Evolutionary conservation across 1,140 invertebrate species (phyloP).

Genomic region (Drosophila sechellia): DNA sequence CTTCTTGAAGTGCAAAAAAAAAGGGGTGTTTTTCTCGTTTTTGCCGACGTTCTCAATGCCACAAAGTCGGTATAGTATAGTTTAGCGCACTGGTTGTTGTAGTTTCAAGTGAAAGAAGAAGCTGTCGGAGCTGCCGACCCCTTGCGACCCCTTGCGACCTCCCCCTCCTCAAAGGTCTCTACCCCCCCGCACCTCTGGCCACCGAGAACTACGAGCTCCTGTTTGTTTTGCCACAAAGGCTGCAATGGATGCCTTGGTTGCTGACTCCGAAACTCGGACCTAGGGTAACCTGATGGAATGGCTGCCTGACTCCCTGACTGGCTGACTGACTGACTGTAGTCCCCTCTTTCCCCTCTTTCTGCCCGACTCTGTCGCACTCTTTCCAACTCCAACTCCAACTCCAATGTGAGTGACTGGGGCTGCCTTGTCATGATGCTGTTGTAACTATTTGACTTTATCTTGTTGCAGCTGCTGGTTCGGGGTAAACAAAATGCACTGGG

Average conservation of each 20-base stretch:
- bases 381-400: neutral
- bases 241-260: conserved; percentile 32
- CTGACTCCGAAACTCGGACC: conserved; percentile 27
- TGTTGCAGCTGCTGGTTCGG: conserved; percentile 55
- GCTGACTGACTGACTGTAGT: conserved; percentile 14
- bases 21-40: neutral
- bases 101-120: conserved; percentile 26
- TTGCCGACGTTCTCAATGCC: conserved; percentile 25
- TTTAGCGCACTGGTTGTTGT: conserved; percentile 28
- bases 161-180: too few relatives aligned
- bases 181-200: neutral
- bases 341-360: neutral
- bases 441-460: conserved; percentile 81
- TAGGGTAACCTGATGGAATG: conserved; percentile 36
- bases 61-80: conserved; percentile 35
- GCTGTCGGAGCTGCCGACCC: conserved; percentile 9
- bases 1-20: too few relatives aligned
- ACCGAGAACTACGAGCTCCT: conserved; percentile 6
- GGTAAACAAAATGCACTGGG: conserved; percentile 56
- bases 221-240: conserved; percentile 49
- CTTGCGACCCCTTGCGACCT: neutral
- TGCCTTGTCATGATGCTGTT: conserved; percentile 66
- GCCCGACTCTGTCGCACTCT: conserved; percentile 16
- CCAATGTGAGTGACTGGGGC: conserved; percentile 48
- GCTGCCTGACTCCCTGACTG: conserved; percentile 8